Evolutionary conservation across 2,888 invertebrate species (phyloP).

Genomic region (Electrophaes corylata): DNA sequence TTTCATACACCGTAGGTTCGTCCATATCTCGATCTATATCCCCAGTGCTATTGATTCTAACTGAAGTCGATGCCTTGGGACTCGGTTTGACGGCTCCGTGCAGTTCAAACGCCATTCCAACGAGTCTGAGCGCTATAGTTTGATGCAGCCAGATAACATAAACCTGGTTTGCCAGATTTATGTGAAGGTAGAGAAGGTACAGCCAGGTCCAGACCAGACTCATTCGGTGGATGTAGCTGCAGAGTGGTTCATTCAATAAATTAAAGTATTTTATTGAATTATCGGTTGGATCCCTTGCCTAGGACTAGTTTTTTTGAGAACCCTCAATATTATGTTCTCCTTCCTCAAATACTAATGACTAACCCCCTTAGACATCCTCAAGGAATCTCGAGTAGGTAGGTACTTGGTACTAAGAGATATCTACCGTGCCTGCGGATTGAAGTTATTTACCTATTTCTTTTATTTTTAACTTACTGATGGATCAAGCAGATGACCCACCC

Average conservation of each 20-base stretch:
- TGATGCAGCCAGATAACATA: slow-evolving; percentile 92
- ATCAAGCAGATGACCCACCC: too few species aligned
- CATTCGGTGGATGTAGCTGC: slow-evolving; percentile 87
- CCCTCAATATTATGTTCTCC: too few species aligned
- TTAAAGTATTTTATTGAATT: not conserved
- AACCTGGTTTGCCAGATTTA: slow-evolving; percentile 86
- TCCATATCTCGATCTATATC: slow-evolving; percentile 52
- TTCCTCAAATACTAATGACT: too few species aligned
- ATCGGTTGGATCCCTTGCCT: not conserved
- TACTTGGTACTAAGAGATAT: too few species aligned
- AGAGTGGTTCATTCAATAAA: slow-evolving; percentile 49
- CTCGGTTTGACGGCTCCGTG: slow-evolving; percentile 48
- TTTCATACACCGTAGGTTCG: slow-evolving; percentile 79
- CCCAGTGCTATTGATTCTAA: slow-evolving; percentile 33
- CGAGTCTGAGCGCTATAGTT: slow-evolving; percentile 91
- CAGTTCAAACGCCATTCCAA: slow-evolving; percentile 93
- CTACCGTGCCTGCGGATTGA: too few species aligned
- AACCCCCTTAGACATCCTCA: too few species aligned
- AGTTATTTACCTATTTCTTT: too few species aligned
- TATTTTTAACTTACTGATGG: too few species aligned
- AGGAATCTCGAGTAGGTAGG: too few species aligned
- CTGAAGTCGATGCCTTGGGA: slow-evolving; percentile 45
- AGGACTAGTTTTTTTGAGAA: too few species aligned
- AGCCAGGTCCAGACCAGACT: slow-evolving; percentile 91
- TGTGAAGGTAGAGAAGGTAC: slow-evolving; percentile 90